phyloP scores from a whole-genome alignment of 1,140 invertebrate genomes.

The Teleopsis dalmanni region DNA sequence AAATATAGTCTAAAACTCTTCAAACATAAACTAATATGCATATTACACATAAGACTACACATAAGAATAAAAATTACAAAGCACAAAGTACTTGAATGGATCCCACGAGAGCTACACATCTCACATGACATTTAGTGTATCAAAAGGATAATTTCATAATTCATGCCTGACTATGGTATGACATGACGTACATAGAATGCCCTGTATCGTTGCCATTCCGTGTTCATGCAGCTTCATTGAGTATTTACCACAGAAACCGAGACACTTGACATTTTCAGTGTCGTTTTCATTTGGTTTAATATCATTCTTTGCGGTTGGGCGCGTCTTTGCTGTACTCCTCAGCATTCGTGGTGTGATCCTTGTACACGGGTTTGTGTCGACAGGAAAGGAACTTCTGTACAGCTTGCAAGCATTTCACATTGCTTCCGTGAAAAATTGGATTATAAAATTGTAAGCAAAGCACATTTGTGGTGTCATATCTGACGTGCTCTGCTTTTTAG shows the following conservation, averaged over 20 bases:
- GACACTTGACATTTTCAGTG: conserved; percentile 9
- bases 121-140: conserved; percentile 3
- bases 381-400: background rate
- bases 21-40: background rate
- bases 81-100: conserved; percentile 7
- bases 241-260: too few relatives aligned
- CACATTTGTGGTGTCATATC: too few relatives aligned
- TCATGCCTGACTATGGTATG: conserved; percentile 5
- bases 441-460: conserved; percentile 13
- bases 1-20: too few relatives aligned
- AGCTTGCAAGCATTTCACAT: background rate
- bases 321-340: too few relatives aligned
- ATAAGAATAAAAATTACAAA: conserved; percentile 9
- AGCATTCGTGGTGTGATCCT: too few relatives aligned
- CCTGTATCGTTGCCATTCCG: background rate
- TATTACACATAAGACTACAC: background rate
- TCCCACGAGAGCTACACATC: conserved; percentile 6
- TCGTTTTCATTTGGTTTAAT: conserved; percentile 1
- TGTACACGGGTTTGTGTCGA: background rate
- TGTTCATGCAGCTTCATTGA: background rate
- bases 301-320: too few relatives aligned
- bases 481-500: too few relatives aligned
- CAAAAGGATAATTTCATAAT: conserved; percentile 10
- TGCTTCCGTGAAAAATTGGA: conserved; percentile 10
- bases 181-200: background rate